Evolutionary conservation across 2,797 vertebrate species (phyloP), one percentile per base, ranked within the genome.

Genomic region (Typhlichthys subterraneus): DNA sequence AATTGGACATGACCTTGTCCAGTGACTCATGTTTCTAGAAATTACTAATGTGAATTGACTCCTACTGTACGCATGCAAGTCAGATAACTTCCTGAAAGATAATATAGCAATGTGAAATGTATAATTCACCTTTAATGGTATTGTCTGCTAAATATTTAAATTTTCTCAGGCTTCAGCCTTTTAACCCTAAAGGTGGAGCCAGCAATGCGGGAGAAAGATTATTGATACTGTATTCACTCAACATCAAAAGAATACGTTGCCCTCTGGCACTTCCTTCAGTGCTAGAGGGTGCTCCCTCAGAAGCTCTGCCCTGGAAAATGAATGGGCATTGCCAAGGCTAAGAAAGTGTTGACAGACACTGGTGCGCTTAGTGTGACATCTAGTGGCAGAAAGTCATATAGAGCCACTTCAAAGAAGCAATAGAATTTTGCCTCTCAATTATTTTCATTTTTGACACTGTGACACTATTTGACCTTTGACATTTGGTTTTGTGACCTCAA

Each of bases 1-100:
- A 13, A 56, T 0, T 3, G 63, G 62, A 29, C 23, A 29, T 29
- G 4, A 4, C 23, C 23, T 29, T 73, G 72, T 60, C 59, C 47
- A 59, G 66, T 84, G 81, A 89, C 76, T 80, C 81, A 74, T 63
- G 79, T 68, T 78, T 29, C 23, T 29, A 29, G 80, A 82, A 79
- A 83, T 87, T 76, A 79, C 73, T 66, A 45, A 69, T 53, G 58
- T 53, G 59, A 67, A 76, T 29, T 29, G 23, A 29, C 23, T 81
- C 74, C 65, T 83, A 63, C 72, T 63, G 73, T 70, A 71, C 48
- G 50, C 23, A 29, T 29, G 23, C 23, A 29, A 29, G 23, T 29
- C 23, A 29, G 23, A 29, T 29, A 49, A 65, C 67, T 75, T 63
- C 73, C 46, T 13, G 61, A 13, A 31, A 45, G 12, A 56, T 68